Conservation (phyloP, 2,797 vertebrate species). For the Rhynchonycteris naso region DNA sequence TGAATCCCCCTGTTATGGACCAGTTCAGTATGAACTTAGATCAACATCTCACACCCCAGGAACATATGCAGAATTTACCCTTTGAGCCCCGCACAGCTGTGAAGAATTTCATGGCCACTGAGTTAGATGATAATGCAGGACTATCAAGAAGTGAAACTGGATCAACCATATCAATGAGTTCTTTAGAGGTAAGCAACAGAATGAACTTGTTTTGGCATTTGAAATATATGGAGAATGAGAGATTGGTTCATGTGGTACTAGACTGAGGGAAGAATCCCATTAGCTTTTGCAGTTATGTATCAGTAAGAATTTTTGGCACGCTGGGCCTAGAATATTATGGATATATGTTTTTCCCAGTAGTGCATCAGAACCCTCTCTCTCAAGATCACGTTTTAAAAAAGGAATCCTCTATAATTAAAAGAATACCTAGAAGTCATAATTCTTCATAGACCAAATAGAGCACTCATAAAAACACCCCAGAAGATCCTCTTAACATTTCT, state of each 20-base stretch:
- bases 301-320: not conserved
- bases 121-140: constrained; percentile 96
- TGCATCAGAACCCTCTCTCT: not conserved
- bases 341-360: not conserved
- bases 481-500: not conserved
- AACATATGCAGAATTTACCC: constrained; percentile 97
- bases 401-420: not conserved
- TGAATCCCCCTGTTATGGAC: constrained; percentile 95
- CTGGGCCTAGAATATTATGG: not conserved
- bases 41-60: constrained; percentile 91
- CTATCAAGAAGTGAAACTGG: constrained; percentile 98
- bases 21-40: constrained; percentile 97
- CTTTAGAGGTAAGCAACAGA: constrained; percentile 93
- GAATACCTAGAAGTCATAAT: not conserved
- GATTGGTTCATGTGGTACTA: not conserved
- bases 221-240: not conserved
- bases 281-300: not conserved
- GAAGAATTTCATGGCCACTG: constrained; percentile 98
- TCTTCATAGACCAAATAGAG: not conserved
- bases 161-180: constrained; percentile 99
- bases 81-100: constrained; percentile 98
- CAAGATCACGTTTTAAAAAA: not conserved
- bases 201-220: constrained; percentile 38
- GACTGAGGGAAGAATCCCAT: not conserved
- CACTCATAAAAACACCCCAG: not conserved